Base-by-base conservation (phyloP, 2,888 invertebrate species). In the Blastobasis lacticolella region DNA sequence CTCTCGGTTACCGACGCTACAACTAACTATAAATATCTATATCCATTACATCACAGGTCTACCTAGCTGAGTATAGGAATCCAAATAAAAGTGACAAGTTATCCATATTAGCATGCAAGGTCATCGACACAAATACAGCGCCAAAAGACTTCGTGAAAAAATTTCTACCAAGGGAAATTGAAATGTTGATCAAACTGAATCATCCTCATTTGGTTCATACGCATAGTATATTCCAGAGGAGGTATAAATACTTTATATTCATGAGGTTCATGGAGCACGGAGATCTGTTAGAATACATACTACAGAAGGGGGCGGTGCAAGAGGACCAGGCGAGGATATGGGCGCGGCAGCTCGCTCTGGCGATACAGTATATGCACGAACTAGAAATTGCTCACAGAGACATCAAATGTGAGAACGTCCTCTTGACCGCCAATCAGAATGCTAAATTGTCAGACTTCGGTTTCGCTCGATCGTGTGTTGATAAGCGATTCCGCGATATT, bases 391-490 rank as follows among this genome's bases (percentile, higher is more conserved):
- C 93, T 0, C 95, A 95, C 71, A 87, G 95, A 56, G 95, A 95
- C 73, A 89, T 96, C 53, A 95, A 95, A 77, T 95, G 95, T 69
- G 95, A 95, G 78, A 95, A 95, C 69, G 90, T 94, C n/a, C 78
- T 94, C 2, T 81, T 94, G 6, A 93, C 94, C 0, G 86, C 88
- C 7, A 93, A 93, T 67, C 92, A 92, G 70, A 94, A 94, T 66
- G 90, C 94, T 4, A 96, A 96, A 73, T 71, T 94, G 23, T 93
- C 94, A 0, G 96, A 96, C 76, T 96, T 95, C 67, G 96, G 96
- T 4, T 95, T 95, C 72, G 91, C 95, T 0, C 89, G 89, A 5
- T 58, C 66, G 46, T 84, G 85, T 59, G 75, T 89, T 10, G 84
- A 89, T 58, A 77, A 79, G 48, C 72, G 73, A 51, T 66, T 77